A percentile compares a stretch with the other conserved stretches of the same genome.
Evolutionary conservation across 2,113 vertebrate genomes (phyloP).

Genomic region (Pardalotus punctatus): DNA sequence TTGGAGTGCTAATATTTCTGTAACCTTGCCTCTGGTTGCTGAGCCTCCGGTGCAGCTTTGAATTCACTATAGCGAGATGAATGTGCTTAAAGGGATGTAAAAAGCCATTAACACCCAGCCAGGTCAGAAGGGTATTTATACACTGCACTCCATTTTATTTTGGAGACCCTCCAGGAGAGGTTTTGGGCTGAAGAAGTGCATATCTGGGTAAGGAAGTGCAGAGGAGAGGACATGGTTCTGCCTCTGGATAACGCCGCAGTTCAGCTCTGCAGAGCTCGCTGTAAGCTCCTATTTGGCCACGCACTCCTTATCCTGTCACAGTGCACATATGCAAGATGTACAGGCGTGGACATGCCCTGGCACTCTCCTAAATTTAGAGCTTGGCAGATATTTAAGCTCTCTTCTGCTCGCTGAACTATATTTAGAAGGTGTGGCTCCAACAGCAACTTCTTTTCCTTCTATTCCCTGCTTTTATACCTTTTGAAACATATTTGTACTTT

Average conservation of each 20-base stretch:
- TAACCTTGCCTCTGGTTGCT: not conserved
- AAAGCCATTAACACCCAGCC: not conserved
- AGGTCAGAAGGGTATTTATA: not conserved
- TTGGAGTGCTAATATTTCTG: not conserved
- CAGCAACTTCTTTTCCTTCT: not conserved
- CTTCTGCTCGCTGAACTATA: not conserved
- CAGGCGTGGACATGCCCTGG: not conserved
- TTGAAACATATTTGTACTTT: not conserved
- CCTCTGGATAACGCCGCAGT: not conserved
- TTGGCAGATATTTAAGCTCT: not conserved
- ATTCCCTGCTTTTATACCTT: not conserved
- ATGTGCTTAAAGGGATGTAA: not conserved
- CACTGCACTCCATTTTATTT: not conserved
- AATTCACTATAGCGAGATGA: not conserved
- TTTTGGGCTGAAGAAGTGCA: not conserved
- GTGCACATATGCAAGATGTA: not conserved
- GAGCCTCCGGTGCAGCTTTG: not conserved
- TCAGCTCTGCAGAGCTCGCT: not conserved
- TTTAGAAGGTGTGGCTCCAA: not conserved
- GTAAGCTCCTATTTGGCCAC: not conserved
- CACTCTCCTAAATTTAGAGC: conserved; percentile 25
- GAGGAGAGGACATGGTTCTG: not conserved
- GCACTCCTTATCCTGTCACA: not conserved
- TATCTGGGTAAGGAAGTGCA: not conserved
- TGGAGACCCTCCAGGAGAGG: not conserved